Evolutionary conservation across 2,113 vertebrate species (phyloP).

Genomic region (Antidorcas marsupialis): DNA sequence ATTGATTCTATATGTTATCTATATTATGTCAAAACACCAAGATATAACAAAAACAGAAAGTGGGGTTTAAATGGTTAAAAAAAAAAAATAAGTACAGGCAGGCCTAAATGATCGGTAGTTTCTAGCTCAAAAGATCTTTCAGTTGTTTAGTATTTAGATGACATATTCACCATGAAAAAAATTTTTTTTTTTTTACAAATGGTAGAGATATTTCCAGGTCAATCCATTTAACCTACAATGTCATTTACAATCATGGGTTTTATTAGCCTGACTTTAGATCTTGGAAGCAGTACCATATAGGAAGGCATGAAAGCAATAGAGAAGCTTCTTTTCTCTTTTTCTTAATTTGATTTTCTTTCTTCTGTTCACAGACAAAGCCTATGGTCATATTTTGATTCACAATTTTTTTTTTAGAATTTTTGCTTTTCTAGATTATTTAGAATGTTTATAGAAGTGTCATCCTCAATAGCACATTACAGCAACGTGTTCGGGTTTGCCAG

Average conservation of each 20-base stretch:
- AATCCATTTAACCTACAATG: neutral
- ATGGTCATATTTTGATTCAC: neutral
- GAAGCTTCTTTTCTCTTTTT: neutral
- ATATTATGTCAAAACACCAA: neutral
- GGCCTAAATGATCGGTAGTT: neutral
- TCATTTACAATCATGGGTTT: neutral
- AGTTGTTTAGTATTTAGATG: neutral
- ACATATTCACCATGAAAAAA: neutral
- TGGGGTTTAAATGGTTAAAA: neutral
- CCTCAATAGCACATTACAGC: neutral
- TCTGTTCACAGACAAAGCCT: accelerated
- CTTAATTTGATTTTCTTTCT: neutral
- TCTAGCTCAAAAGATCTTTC: neutral
- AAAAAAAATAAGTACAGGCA: accelerated
- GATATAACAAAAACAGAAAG: neutral
- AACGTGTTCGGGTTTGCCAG: no score
- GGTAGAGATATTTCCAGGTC: neutral
- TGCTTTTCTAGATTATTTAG: neutral
- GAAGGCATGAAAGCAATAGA: neutral
- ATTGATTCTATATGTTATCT: neutral
- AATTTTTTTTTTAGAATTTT: neutral
- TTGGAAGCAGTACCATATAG: neutral
- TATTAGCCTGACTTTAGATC: neutral
- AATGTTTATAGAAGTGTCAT: neutral
- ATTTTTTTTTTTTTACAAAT: neutral